Evolutionary conservation across 1,140 invertebrate genomes (phyloP), one percentile per base, ranked within the genome.

Genomic region (Nasonia giraulti): DNA sequence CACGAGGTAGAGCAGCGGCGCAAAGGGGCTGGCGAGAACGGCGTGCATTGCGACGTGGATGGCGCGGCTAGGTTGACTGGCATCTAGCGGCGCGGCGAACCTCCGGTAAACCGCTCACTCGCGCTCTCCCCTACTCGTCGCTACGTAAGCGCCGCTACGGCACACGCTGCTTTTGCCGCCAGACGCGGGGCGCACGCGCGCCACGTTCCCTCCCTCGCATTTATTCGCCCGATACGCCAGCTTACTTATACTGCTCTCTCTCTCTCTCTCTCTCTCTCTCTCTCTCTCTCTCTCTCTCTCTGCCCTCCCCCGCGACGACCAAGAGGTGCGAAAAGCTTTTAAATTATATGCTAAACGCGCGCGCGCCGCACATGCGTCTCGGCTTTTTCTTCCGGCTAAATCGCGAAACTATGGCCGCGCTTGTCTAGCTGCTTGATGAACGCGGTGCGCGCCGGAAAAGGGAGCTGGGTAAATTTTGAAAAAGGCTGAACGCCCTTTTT

Each of bases 31-130:
- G 88, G 88, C 91, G 90, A 89, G 86, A 89, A 89, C 87, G 84
- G 88, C 87, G 84, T 90, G 88, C 90, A 92, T 92, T 91, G 91
- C 89, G 89, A 89, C 88, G 88, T 89, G 87, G 88, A 87, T 89
- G 92, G 90, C 92, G 92, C 91, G 91, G 87, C 87, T 89, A 90
- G 91, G 89, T 91, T 90, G 91, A 93, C 92, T 93, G 90, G 87
- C 86, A 87, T 87, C 84, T 85, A 87, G 81, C 88, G 88, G 87
- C 71, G 87, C 44, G 44, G 33, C 83, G 84, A 69, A 68, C 17
- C 66, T 84, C 74, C 84, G 85, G 37, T 66, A 31, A 80, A 55
- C 23, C 47, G 86, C 77, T 87, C 84, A 86, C 91, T 90, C 89
- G 85, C 89, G 89, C 90, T 90, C 89, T 88, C 87, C 79, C 68